Evolutionary conservation across 2,797 vertebrate genomes (phyloP), one percentile per base, ranked within the genome.

Genomic region (Enteromius fasciolatus): DNA sequence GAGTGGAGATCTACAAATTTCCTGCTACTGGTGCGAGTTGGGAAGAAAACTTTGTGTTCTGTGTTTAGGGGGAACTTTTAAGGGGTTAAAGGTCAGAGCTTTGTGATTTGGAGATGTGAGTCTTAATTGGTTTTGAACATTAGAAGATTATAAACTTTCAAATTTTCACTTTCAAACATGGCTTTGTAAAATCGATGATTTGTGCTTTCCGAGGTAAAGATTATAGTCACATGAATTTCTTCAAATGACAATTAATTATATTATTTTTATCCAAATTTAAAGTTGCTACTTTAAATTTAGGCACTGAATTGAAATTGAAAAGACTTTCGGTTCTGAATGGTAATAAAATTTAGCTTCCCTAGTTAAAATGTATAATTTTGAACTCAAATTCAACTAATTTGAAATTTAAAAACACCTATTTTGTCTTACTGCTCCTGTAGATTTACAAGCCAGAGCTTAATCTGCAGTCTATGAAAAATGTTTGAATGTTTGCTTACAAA

Each of bases 1-100:
- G 76, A 78, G 76, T 17, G 44, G 31, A 78, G 41, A 66, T 50
- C 61, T 50, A 44, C 44, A 10, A 25, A 70, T 48, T 63, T n/a
- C n/a, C 50, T 10, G n/a, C 11, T 0, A 10, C 46, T 18, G 46
- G 9, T 15, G 15, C 1, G 44, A 54, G 76, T 12, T 12, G 9
- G 20, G 48, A 39, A 54, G n/a, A 67, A 39, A 52, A 23, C 70
- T 73, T 39, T 39, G n/a, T 3, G 31, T 25, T 52, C 5, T 2
- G 63, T 20, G 31, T 67, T 54, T 66, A 12, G 33, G 41, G 44
- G 18, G 44, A 52, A 33, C 46, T 25, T 39, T 67, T 18, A 18
- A 28, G 25, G 57, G 25, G 59, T 61, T 61, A 28, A 28, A 61
- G 59, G 59, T 61, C 59, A 61, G 25, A 28, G 14, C 9, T 31